Evolutionary conservation across 2,888 invertebrate species (phyloP), one percentile per base, ranked within the genome.

Genomic region (Pyrochroa serraticornis): DNA sequence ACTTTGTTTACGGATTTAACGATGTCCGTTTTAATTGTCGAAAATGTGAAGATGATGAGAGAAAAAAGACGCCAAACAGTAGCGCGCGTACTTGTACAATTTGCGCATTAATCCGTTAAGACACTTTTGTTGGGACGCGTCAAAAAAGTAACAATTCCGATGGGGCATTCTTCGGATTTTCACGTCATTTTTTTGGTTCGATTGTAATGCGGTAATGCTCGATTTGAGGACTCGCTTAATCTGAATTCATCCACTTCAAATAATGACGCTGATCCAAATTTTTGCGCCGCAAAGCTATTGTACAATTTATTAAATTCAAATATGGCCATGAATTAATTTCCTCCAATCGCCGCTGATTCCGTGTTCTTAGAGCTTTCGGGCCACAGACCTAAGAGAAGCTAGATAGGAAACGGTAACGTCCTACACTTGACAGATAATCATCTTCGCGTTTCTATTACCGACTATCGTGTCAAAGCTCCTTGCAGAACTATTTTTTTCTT

Each of bases 181-280:
- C 33, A 45, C 12, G 7, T 5, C 38, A 8, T 10, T 5, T 8
- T n/a, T 45, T 45, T 34, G 7, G n/a, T 46, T 7, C 7, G 43
- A 43, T 31, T 12, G n/a, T 46, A 45, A 53, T 35, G 35, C 34
- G 53, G 53, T 47, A 37, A 46, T 41, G n/a, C 39, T 10, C 8
- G n/a, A n/a, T 42, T 42, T 42, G 33, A 43, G 32, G 43, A 32
- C 10, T 43, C 8, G 13, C 32, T 32, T 9, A 32, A 46, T 31
- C 45, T 38, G 38, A 45, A 35, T 38, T 46, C 53, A 46, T 9
- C 54, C 43, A 54, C 54, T 54, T 42, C 46, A 47, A 54, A 42
- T 47, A 54, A 54, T 32, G 54, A 48, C 48, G 47, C 53, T 54
- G 54, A 54, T 53, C 33, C 35, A 31, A 53, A 46, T 34, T 53